These are phyloP conservation scores for Eupleurogrammus muticus DNA, from an alignment of 2,797 vertebrate genomes.

Conservation along the genomic window DNA sequence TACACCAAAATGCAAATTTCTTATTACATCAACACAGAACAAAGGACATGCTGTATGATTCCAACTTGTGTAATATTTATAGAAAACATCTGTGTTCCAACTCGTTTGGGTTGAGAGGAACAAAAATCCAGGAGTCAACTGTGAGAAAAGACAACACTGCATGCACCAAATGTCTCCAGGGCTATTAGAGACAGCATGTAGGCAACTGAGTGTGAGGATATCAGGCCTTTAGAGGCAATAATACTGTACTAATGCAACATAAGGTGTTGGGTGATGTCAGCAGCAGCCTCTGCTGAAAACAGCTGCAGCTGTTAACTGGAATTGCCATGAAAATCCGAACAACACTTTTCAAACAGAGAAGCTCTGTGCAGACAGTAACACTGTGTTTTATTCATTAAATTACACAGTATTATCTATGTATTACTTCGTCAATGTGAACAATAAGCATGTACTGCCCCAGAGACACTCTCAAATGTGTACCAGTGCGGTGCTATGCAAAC, in stretches of 20 bases:
- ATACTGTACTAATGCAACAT: constrained; percentile 51
- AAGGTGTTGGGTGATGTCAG: constrained; percentile 53
- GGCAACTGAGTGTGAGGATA: constrained; percentile 31
- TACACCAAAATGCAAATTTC: not conserved
- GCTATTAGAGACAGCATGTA: constrained; percentile 10
- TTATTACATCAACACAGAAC: not conserved
- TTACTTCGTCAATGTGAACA: not conserved
- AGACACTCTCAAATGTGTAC: not conserved
- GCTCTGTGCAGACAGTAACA: constrained; percentile 4
- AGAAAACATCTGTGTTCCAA: not conserved
- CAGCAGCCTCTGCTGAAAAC: constrained; percentile 30
- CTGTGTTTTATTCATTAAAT: not conserved
- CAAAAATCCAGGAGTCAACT: not conserved
- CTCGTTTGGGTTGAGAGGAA: not conserved
- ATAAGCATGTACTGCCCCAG: not conserved
- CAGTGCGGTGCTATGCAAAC: not conserved
- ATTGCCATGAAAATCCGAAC: constrained; percentile 17
- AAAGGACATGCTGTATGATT: not conserved
- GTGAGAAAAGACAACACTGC: not conserved
- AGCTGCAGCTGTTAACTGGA: constrained; percentile 43
- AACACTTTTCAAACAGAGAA: constrained; percentile 25
- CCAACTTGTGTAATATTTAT: not conserved
- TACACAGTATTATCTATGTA: not conserved
- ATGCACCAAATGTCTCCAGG: constrained; percentile 17
- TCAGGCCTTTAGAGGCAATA: constrained; percentile 40